Percentiles rank a stretch among this genome's conserved stretches.
These are phyloP conservation scores for Sebastes cheni DNA, from an alignment of 2,797 vertebrate species.

Conservation along the genomic window DNA sequence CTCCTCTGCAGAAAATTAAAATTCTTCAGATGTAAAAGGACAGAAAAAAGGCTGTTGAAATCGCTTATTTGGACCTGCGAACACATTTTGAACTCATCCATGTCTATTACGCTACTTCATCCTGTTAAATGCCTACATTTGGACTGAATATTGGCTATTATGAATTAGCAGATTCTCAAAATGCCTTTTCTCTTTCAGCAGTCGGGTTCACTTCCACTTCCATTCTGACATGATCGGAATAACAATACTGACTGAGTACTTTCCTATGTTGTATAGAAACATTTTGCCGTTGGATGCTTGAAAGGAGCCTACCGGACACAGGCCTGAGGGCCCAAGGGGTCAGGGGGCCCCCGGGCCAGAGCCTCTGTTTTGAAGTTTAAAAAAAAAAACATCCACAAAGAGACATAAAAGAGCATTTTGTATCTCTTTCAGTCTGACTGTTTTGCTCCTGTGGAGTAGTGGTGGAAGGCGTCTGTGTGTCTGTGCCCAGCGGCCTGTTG, in stretches of 20 bases:
- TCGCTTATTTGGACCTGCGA: neutral
- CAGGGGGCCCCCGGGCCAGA: too few species aligned
- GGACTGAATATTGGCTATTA: neutral
- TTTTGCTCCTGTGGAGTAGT: neutral
- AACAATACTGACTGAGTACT: neutral
- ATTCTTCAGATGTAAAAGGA: neutral
- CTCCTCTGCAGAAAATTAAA: neutral
- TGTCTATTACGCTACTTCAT: neutral
- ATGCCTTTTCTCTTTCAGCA: neutral
- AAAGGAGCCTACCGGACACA: neutral
- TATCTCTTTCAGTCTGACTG: neutral
- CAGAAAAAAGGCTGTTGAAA: neutral
- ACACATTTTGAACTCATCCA: neutral
- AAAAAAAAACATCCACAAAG: neutral
- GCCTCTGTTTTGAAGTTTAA: neutral
- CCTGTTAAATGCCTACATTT: neutral
- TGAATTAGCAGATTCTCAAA: neutral
- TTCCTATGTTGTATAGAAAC: neutral
- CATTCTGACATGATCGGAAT: neutral
- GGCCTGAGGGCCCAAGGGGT: too few species aligned
- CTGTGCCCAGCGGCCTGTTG: neutral
- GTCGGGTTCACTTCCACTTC: neutral
- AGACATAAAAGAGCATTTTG: neutral
- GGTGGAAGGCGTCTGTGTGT: neutral
- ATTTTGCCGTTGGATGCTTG: neutral